These are phyloP conservation scores for Callopanchax toddi DNA, from an alignment of 2,113 vertebrate species.

Conservation along the genomic window DNA sequence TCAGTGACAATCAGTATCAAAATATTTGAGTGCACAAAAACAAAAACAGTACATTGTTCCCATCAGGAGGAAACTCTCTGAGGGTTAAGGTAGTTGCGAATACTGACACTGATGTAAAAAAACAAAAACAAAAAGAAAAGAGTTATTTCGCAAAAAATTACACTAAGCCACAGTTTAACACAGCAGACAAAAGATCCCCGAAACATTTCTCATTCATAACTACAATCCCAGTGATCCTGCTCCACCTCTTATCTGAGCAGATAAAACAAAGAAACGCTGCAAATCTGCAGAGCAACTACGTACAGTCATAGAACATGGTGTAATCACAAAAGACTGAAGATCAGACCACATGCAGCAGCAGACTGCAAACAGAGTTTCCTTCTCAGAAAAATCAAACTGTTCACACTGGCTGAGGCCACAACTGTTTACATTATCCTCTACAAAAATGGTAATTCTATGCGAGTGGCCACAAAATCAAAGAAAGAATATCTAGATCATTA, in stretches of 20 bases:
- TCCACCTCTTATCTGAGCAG: constrained; percentile 49
- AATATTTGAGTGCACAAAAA: constrained; percentile 13
- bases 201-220: constrained; percentile 7
- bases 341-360: too few species aligned
- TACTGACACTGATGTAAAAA: constrained; percentile 11
- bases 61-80: constrained; percentile 1
- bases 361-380: too few species aligned
- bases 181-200: constrained; percentile 11
- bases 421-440: too few species aligned
- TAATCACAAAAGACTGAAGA: constrained; percentile 33
- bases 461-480: constrained; percentile 11
- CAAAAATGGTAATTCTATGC: neutral
- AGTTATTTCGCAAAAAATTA: constrained; percentile 12
- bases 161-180: constrained; percentile 17
- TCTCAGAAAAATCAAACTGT: too few species aligned
- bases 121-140: constrained; percentile 23
- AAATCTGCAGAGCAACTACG: too few species aligned
- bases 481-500: constrained; percentile 22
- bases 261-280: constrained; percentile 36
- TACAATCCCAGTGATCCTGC: constrained; percentile 20
- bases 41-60: constrained; percentile 1
- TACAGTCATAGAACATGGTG: too few species aligned
- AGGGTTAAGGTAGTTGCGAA: constrained; percentile 22
- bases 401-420: neutral
- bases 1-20: constrained; percentile 34